Percentiles rank a stretch among this genome's conserved stretches.
Evolutionary conservation across 2,113 vertebrate species (phyloP).

Genomic region (Oenanthe melanoleuca): DNA sequence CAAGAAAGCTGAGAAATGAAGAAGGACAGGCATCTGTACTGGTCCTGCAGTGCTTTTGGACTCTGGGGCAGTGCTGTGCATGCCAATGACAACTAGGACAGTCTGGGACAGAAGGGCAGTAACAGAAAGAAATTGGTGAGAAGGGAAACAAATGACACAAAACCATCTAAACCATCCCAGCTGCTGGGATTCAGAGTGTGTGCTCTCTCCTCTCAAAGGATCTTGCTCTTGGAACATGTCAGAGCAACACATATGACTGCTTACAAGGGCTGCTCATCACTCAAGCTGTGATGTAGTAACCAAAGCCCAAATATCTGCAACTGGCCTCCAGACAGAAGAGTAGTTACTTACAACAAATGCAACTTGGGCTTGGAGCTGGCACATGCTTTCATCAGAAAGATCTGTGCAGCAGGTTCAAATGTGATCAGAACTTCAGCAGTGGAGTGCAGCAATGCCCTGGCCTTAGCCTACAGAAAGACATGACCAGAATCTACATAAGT

Average conservation of each 20-base stretch:
- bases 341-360: accelerated
- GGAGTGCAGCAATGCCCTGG: neutral
- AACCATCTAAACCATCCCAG: neutral
- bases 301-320: neutral
- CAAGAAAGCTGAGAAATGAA: neutral
- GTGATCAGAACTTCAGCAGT: neutral
- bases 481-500: neutral
- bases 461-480: neutral
- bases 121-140: neutral
- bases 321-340: neutral
- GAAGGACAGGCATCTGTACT: neutral
- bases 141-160: neutral
- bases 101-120: neutral
- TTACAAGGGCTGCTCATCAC: accelerated
- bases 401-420: neutral
- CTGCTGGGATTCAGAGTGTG: neutral
- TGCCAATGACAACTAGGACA: neutral
- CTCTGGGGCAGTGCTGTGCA: neutral
- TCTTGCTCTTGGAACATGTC: neutral
- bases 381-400: neutral
- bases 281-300: neutral
- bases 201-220: neutral
- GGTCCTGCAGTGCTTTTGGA: neutral
- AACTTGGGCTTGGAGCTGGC: neutral
- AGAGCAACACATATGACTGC: accelerated